Percentiles rank a stretch among this genome's conserved stretches.
These are phyloP conservation scores for Rhagologus leucostigma DNA, from an alignment of 2,113 vertebrate species.

Conservation along the genomic window DNA sequence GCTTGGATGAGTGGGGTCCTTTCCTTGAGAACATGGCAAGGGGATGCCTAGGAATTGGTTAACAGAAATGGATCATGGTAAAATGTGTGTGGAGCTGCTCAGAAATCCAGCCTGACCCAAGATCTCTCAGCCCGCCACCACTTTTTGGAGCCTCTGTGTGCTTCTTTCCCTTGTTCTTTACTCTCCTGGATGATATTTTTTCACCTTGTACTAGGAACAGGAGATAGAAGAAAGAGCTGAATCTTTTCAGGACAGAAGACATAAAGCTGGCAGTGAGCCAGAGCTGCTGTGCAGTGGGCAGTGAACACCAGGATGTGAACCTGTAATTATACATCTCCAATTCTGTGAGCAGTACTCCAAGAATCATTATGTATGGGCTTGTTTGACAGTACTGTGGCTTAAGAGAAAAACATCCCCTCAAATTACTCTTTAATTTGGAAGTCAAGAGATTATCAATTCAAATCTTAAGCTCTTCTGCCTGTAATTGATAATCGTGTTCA, in stretches of 20 bases:
- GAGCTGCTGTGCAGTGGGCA: background rate
- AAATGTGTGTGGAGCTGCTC: background rate
- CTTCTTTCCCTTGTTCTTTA: background rate
- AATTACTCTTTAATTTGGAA: constrained; percentile 51
- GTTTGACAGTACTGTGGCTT: constrained; percentile 19
- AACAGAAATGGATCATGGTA: background rate
- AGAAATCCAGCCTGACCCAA: background rate
- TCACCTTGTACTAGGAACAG: background rate
- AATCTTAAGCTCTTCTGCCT: constrained; percentile 30
- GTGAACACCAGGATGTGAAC: background rate
- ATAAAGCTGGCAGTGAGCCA: background rate
- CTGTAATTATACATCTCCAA: constrained; percentile 12
- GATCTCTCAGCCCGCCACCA: background rate
- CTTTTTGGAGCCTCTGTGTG: background rate
- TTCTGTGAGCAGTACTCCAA: constrained; percentile 4
- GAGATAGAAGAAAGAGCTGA: background rate
- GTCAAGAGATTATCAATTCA: constrained; percentile 51
- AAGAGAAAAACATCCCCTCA: constrained; percentile 44
- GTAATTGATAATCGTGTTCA: constrained; percentile 15
- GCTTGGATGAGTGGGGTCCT: background rate
- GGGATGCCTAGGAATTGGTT: background rate
- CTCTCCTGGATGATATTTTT: background rate
- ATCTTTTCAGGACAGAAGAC: background rate
- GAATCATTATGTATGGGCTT: background rate
- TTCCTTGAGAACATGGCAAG: background rate